These are phyloP conservation scores for Brenthis daphne DNA, from an alignment of 2,888 invertebrate species.

Conservation along the genomic window DNA sequence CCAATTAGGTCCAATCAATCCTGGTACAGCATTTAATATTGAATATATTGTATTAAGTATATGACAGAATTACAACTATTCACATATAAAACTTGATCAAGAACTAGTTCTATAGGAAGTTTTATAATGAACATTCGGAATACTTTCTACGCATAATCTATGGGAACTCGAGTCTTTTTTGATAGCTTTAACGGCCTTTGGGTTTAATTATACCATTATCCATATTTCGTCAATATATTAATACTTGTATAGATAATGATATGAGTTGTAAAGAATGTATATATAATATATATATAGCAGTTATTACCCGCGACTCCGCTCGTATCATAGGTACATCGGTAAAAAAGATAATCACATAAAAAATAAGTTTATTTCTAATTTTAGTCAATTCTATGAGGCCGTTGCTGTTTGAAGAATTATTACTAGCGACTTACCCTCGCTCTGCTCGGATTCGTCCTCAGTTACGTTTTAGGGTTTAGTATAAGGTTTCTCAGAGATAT, in stretches of 20 bases:
- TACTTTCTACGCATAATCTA: conserved; percentile 42
- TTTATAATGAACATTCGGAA: conserved; percentile 42
- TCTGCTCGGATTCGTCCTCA: too few species aligned
- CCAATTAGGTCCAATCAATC: conserved; percentile 78
- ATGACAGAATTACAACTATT: conserved; percentile 60
- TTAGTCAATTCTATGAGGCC: too few species aligned
- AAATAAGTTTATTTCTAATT: too few species aligned
- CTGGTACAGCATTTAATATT: conserved; percentile 65
- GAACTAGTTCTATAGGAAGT: conserved; percentile 55
- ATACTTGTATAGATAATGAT: conserved; percentile 8
- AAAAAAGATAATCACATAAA: too few species aligned
- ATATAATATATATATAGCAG: too few species aligned
- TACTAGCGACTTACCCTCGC: too few species aligned
- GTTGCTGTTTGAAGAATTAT: too few species aligned
- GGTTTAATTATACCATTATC: conserved; percentile 25
- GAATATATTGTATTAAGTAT: conserved; percentile 47
- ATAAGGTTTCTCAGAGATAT: too few species aligned
- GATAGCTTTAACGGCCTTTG: conserved; percentile 26
- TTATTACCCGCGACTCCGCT: too few species aligned
- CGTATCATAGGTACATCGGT: too few species aligned
- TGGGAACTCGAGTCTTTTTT: conserved; percentile 38
- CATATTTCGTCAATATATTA: conserved; percentile 10
- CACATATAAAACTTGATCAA: conserved; percentile 52
- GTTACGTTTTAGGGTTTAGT: too few species aligned
- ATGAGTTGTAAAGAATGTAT: not conserved